phyloP scores from a whole-genome alignment of 2,113 vertebrate genomes.

The Menidia beryllina region DNA sequence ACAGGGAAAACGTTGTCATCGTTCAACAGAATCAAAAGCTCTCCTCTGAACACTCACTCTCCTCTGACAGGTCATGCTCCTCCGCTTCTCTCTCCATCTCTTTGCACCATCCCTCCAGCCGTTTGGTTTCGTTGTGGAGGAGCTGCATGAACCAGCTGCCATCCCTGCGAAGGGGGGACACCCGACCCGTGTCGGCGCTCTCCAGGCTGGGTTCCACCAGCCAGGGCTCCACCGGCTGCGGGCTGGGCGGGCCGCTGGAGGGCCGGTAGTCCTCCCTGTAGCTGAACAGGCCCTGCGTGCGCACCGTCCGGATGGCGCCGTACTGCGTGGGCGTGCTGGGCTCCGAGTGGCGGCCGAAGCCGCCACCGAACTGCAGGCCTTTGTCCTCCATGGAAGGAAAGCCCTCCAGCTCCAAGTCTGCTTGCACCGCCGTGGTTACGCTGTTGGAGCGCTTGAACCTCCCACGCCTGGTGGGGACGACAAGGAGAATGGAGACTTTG shows the following conservation, averaged over 20 bases:
- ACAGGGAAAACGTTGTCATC: slow-evolving; percentile 12
- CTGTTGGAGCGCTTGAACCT: slow-evolving; percentile 98
- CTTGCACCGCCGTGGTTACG: slow-evolving; percentile 96
- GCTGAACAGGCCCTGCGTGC: slow-evolving; percentile 97
- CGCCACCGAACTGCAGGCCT: slow-evolving; percentile 95
- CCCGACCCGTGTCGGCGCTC: slow-evolving; percentile 85
- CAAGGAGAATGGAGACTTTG: background rate
- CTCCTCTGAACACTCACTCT: slow-evolving; percentile 87
- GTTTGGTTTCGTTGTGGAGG: slow-evolving; percentile 94
- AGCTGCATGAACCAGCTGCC: slow-evolving; percentile 98
- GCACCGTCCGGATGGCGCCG: slow-evolving; percentile 92
- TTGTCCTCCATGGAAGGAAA: slow-evolving; percentile 96
- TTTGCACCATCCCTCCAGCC: slow-evolving; percentile 97
- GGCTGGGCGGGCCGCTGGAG: slow-evolving; percentile 88
- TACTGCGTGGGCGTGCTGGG: slow-evolving; percentile 98
- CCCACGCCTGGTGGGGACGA: slow-evolving; percentile 82
- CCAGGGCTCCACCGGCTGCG: slow-evolving; percentile 92
- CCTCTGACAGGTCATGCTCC: slow-evolving; percentile 94
- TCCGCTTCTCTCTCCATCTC: slow-evolving; percentile 98
- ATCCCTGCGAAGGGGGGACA: slow-evolving; percentile 90
- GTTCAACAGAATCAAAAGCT: slow-evolving; percentile 10
- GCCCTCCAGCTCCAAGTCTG: slow-evolving; percentile 95
- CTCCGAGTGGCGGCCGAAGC: slow-evolving; percentile 93
- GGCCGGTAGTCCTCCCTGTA: slow-evolving; percentile 96
- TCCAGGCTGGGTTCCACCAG: slow-evolving; percentile 87